Evolutionary conservation across 35 echinoderm and acorn worm genomes (phyloP).

Genomic region (Holothuria glaberrima): DNA sequence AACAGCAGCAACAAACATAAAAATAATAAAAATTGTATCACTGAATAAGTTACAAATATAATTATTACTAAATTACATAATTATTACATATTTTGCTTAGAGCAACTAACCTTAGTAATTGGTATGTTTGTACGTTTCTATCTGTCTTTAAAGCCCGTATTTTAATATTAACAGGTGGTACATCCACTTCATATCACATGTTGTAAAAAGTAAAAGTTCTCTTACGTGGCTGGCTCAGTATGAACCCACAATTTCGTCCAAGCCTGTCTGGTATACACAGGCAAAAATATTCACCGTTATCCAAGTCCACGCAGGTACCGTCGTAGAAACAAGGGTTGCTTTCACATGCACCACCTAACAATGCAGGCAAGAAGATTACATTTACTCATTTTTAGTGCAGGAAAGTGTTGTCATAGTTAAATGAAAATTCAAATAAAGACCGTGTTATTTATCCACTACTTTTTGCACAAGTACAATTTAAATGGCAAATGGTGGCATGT

Average conservation of each 20-base stretch:
- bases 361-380: not conserved
- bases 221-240: not conserved
- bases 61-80: too few relatives aligned
- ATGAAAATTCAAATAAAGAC: too few relatives aligned
- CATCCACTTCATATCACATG: too few relatives aligned
- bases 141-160: too few relatives aligned
- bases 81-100: too few relatives aligned
- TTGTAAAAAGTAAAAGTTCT: not conserved
- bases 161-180: too few relatives aligned
- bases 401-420: too few relatives aligned
- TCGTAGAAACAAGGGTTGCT: constrained; percentile 13
- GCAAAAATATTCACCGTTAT: not conserved
- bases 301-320: constrained; percentile 36
- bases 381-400: not conserved
- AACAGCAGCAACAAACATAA: too few relatives aligned
- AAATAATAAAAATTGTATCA: too few relatives aligned
- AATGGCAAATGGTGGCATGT: not conserved
- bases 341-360: constrained; percentile 17
- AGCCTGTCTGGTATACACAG: constrained; percentile 19
- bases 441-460: too few relatives aligned
- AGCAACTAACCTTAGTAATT: not conserved
- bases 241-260: not conserved
- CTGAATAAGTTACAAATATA: too few relatives aligned
- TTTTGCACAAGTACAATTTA: not conserved
- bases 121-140: too few relatives aligned